These are phyloP conservation scores for Drosophila paranaensis DNA, from an alignment of 2,888 invertebrate genomes.

Conservation along the genomic window DNA sequence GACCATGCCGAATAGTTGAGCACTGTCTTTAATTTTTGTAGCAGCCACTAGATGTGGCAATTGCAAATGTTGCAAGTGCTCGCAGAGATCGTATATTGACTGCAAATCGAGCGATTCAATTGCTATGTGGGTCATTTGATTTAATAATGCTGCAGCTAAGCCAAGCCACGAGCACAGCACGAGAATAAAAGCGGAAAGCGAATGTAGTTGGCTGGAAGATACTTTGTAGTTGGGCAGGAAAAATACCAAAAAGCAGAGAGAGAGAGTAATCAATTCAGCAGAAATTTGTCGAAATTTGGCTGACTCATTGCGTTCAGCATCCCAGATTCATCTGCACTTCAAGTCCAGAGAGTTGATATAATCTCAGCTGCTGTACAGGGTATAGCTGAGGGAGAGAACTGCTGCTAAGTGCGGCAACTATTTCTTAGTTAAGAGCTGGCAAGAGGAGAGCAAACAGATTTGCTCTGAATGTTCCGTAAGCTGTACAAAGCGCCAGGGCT, in stretches of 20 bases:
- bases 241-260: not conserved
- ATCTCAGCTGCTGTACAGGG: not conserved
- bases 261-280: not conserved
- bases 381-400: conserved; percentile 3
- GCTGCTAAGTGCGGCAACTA: conserved; percentile 7
- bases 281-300: not conserved
- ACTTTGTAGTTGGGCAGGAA: not conserved
- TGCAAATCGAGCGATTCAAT: conserved; percentile 71
- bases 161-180: conserved; percentile 16
- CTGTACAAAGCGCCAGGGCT: conserved; percentile 50
- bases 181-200: not conserved
- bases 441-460: conserved; percentile 33
- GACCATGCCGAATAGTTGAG: conserved; percentile 33
- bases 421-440: conserved; percentile 6
- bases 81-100: conserved; percentile 36
- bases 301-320: no score
- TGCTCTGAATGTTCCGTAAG: conserved; percentile 66
- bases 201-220: not conserved
- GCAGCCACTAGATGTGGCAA: conserved; percentile 34
- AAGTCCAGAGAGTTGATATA: not conserved
- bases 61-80: conserved; percentile 54
- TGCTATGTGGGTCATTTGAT: conserved; percentile 71
- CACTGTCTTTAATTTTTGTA: conserved; percentile 37
- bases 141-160: conserved; percentile 58
- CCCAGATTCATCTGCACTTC: not conserved